These are phyloP conservation scores for Lasioglossum villosulum DNA, from an alignment of 2,888 invertebrate species.

Conservation along the genomic window DNA sequence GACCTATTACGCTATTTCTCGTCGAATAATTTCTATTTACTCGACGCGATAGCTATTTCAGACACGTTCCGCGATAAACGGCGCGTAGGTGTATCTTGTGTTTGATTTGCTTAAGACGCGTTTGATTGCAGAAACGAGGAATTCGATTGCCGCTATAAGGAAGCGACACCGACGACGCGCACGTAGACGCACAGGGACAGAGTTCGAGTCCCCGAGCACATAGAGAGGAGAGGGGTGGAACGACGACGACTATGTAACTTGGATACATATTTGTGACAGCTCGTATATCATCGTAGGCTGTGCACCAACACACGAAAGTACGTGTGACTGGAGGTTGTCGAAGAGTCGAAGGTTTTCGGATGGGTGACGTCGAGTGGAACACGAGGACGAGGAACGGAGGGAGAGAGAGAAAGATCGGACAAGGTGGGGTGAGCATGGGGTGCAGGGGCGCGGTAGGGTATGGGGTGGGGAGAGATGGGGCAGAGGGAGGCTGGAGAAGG, in stretches of 20 bases:
- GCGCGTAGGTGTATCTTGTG: not conserved
- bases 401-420: constrained; percentile 13
- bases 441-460: constrained; percentile 64
- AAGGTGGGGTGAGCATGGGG: constrained; percentile 62
- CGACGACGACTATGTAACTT: constrained; percentile 41
- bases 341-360: constrained; percentile 70
- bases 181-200: constrained; percentile 5
- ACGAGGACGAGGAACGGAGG: constrained; percentile 64
- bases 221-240: not conserved
- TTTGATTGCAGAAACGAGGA: constrained; percentile 19
- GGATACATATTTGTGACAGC: constrained; percentile 60
- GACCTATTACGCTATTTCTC: not conserved
- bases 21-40: not conserved
- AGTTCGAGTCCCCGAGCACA: not conserved
- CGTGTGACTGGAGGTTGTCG: constrained; percentile 72
- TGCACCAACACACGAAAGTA: constrained; percentile 64
- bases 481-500: constrained; percentile 71
- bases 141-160: constrained; percentile 40
- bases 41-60: not conserved
- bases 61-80: not conserved
- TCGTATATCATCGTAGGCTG: constrained; percentile 55
- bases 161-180: constrained; percentile 28
- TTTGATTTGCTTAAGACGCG: constrained; percentile 1
- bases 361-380: constrained; percentile 71
- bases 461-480: constrained; percentile 76